Percentiles rank a stretch among this genome's conserved stretches.
Evolutionary conservation across 2,888 invertebrate species (phyloP).

Genomic region (Cantharis lateralis): DNA sequence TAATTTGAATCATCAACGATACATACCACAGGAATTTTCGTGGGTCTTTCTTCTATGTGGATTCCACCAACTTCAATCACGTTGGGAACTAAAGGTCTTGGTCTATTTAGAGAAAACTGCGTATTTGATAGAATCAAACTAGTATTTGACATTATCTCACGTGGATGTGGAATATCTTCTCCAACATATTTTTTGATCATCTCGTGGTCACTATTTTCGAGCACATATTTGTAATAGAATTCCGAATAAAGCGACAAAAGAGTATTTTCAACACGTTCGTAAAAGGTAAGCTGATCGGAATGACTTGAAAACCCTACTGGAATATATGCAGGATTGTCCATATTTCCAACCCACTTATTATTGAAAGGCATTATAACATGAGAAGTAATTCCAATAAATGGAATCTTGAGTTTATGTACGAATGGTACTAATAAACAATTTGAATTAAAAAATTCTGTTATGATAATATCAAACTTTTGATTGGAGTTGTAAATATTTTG

Average conservation of each 20-base stretch:
- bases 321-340: constrained; percentile 56
- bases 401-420: constrained; percentile 63
- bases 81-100: constrained; percentile 56
- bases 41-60: constrained; percentile 51
- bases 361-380: constrained; percentile 57
- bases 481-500: constrained; percentile 8
- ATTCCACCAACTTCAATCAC: constrained; percentile 61
- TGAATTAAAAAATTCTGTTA: constrained; percentile 73
- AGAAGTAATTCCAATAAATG: constrained; percentile 59
- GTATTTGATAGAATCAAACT: constrained; percentile 59
- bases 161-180: constrained; percentile 38
- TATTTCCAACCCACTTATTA: constrained; percentile 56
- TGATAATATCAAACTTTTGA: constrained; percentile 67
- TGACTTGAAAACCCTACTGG: constrained; percentile 53
- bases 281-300: constrained; percentile 37
- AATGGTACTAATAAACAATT: constrained; percentile 69
- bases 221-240: not conserved
- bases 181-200: constrained; percentile 38
- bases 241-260: constrained; percentile 14
- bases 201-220: constrained; percentile 21
- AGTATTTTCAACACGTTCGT: constrained; percentile 40
- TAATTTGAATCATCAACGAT: too few relatives aligned
- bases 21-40: constrained; percentile 42
- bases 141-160: constrained; percentile 54
- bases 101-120: constrained; percentile 55